Evolutionary conservation across 2,113 vertebrate genomes (phyloP).

Genomic region (Nerophis lumbriciformis): DNA sequence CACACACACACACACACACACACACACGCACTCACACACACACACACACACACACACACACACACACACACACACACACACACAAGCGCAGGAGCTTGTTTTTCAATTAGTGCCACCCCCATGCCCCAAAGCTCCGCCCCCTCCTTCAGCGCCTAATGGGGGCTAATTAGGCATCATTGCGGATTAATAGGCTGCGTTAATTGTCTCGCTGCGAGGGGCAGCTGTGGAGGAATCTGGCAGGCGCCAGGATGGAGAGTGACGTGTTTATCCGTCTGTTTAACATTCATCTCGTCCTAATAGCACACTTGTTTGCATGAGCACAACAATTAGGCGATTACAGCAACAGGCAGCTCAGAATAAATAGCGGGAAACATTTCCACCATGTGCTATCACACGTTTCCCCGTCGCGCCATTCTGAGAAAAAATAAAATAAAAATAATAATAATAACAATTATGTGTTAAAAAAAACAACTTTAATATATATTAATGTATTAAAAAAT

Average conservation of each 20-base stretch:
- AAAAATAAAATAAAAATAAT: background rate
- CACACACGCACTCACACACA: background rate
- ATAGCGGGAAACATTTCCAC: background rate
- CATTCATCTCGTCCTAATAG: slow-evolving; percentile 62
- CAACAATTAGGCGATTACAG: slow-evolving; percentile 39
- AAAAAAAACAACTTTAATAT: no score
- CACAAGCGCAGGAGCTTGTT: background rate
- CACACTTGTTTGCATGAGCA: slow-evolving; percentile 53
- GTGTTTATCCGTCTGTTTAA: slow-evolving; percentile 62
- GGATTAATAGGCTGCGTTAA: slow-evolving; percentile 75
- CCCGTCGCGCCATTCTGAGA: background rate
- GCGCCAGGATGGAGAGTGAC: slow-evolving; percentile 60
- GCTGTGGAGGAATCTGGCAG: slow-evolving; percentile 70
- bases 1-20: background rate
- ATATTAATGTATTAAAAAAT: background rate
- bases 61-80: background rate
- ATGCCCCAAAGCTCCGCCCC: slow-evolving; percentile 2
- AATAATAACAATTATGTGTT: background rate
- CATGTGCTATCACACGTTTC: background rate
- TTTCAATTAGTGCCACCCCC: slow-evolving; percentile 69
- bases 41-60: background rate
- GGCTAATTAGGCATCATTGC: slow-evolving; percentile 72
- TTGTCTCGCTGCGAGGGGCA: slow-evolving; percentile 59
- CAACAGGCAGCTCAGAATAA: slow-evolving; percentile 22
- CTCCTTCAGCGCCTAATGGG: slow-evolving; percentile 59